These are phyloP conservation scores for Ginglymostoma cirratum DNA, from an alignment of 2,113 vertebrate genomes.

Conservation along the genomic window DNA sequence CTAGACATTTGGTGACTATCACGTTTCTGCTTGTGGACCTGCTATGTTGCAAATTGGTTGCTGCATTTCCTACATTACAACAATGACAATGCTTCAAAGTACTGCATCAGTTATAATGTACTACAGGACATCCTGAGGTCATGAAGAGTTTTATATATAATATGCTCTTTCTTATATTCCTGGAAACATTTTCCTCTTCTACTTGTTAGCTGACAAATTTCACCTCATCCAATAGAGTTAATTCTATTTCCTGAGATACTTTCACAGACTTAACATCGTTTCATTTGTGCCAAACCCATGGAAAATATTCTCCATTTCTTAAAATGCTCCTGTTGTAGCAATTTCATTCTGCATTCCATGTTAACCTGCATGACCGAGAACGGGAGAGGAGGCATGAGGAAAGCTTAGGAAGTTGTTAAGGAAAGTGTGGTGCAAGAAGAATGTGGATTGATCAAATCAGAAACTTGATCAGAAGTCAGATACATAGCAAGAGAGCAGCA, in stretches of 20 bases:
- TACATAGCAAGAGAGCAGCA: not conserved
- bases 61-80: not conserved
- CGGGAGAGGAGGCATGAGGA: not conserved
- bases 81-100: not conserved
- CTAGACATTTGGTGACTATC: not conserved
- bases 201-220: not conserved
- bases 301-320: not conserved
- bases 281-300: not conserved
- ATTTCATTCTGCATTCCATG: not conserved
- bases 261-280: not conserved
- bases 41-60: not conserved
- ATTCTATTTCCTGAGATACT: not conserved
- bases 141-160: not conserved
- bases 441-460: not conserved
- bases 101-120: not conserved
- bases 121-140: not conserved
- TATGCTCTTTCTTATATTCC: not conserved
- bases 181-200: not conserved
- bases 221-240: not conserved
- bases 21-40: not conserved
- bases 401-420: not conserved
- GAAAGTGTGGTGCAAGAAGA: not conserved
- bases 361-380: not conserved
- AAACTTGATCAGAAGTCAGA: not conserved
- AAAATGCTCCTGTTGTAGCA: not conserved